Evolutionary conservation across 2,113 vertebrate genomes (phyloP), one percentile per base, ranked within the genome.

Genomic region (Bagarius yarrelli): DNA sequence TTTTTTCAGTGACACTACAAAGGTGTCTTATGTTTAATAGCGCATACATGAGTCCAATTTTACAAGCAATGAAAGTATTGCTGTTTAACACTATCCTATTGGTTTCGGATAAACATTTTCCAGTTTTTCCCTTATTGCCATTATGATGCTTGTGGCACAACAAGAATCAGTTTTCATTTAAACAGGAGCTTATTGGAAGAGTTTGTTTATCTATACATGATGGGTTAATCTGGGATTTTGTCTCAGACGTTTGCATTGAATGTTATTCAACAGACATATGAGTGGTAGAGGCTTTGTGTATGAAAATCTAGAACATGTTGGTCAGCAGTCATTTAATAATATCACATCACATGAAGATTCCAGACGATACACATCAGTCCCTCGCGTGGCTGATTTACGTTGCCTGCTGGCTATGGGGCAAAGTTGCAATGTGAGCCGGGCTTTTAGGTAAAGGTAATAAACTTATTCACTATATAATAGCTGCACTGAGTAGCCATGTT

Each of bases 331-430:
- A 64, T 77, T 47, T 80, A 73, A 75, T 69, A 50, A 63, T 84
- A 70, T 88, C 91, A 89, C 88, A 87, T 91, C 87, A 87, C 88
- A 88, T 90, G 87, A 88, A 88, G 83, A 90, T 90, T 88, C 88
- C 85, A 86, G 82, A 67, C 47, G 23, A 18, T 81, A 21, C 67
- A 57, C 85, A 88, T 88, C 87, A 87, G 85, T 86, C 85, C 86
- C 64, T 85, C 82, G 75, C 23, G 75, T 60, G 59, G n/a, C 57
- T 56, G 66, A 75, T 85, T 73, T 70, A 73, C 80, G 56, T 63
- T 72, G 81, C 63, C 70, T 36, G 70, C 73, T 76, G 78, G 75
- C 69, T 80, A 40, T 70, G 52, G 60, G 25, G 50, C 57, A 78
- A 55, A 80, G 66, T n/a, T 72, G 40, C 47, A 47, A 19, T 9